Base-by-base conservation (phyloP, 2,797 vertebrate species). In the Phylloscopus collybita region DNA sequence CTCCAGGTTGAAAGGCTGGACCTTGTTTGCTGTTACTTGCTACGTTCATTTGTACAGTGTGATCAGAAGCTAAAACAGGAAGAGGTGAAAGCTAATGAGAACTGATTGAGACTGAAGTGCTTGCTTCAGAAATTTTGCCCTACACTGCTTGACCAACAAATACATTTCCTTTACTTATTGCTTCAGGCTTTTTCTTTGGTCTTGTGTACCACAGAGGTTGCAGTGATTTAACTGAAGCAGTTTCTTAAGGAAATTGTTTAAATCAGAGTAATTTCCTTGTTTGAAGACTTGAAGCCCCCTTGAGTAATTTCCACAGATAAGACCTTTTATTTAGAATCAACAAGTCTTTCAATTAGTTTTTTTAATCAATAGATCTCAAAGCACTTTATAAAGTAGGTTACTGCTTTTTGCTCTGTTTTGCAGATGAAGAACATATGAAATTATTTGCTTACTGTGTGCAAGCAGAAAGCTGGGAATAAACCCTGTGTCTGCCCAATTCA, bases 101-200 rank as follows among this genome's bases (percentile, higher is more conserved):
- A 56, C 25, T 62, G 38, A 20, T 26, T 50, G n/a, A 7, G 6
- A 67, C 32, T 80, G 45, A 92, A 89, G 40, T 29, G 21, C 40
- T 80, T 70, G 20, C 76, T 93, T 76, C 44, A 71, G 53, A 87
- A 80, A 67, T 91, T 95, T 88, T 93, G 23, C 47, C 60, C 22
- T 75, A 22, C 14, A 5, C 7, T 80, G 19, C 29, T 64, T 87
- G 74, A 78, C 42, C 57, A 85, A 47, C 49, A 45, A 74, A 87
- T 69, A 34, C n/a, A 44, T 83, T 88, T n/a, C 10, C 20, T 84
- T 83, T 69, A 34, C 19, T 90, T 78, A 65, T 1, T 88, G n/a
- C 80, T 90, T 90, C 25, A 15, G 75, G 30, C 50, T 72, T 91
- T 87, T 86, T 25, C 53, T 65, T 78, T 86, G 42, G 26, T 78